phyloP scores from a whole-genome alignment of 1,140 invertebrate genomes.

The Ceratina japonica region DNA sequence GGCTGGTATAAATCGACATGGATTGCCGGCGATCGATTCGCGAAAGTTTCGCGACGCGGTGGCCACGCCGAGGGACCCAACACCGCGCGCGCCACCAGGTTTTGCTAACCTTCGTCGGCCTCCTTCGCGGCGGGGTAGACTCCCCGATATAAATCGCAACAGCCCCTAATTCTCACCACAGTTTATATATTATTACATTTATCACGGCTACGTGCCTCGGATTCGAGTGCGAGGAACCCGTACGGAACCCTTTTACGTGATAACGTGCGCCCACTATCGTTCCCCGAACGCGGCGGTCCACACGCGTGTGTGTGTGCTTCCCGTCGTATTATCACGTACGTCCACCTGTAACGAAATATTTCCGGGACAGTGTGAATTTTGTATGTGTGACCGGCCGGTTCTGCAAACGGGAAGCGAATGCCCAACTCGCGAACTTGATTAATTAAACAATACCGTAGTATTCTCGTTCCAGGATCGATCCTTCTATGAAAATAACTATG shows the following conservation, averaged over 20 bases:
- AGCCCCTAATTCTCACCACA: conserved; percentile 73
- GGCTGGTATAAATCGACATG: conserved; percentile 57
- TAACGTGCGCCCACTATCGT: conserved; percentile 50
- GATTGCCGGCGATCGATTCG: conserved; percentile 43
- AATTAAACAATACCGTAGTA: too few species aligned
- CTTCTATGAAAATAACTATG: too few species aligned
- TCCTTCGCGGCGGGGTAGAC: conserved; percentile 14
- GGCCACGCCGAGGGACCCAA: conserved; percentile 5
- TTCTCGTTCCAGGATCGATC: too few species aligned
- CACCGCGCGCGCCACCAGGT: neutral
- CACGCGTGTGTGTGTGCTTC: neutral
- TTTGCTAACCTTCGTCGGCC: conserved; percentile 24
- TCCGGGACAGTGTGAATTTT: conserved; percentile 21
- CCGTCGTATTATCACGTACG: neutral
- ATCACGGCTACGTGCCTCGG: conserved; percentile 71
- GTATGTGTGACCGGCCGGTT: too few species aligned
- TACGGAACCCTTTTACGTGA: conserved; percentile 48
- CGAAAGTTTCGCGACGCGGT: conserved; percentile 41
- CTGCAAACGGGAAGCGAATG: neutral
- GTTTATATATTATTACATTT: conserved; percentile 78
- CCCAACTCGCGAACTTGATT: conserved; percentile 35
- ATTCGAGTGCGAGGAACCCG: conserved; percentile 48
- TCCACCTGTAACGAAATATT: conserved; percentile 54
- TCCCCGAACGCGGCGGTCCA: neutral
- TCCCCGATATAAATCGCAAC: conserved; percentile 62